Evolutionary conservation across 2,113 vertebrate species (phyloP).

Genomic region (Lophochroa leadbeateri): DNA sequence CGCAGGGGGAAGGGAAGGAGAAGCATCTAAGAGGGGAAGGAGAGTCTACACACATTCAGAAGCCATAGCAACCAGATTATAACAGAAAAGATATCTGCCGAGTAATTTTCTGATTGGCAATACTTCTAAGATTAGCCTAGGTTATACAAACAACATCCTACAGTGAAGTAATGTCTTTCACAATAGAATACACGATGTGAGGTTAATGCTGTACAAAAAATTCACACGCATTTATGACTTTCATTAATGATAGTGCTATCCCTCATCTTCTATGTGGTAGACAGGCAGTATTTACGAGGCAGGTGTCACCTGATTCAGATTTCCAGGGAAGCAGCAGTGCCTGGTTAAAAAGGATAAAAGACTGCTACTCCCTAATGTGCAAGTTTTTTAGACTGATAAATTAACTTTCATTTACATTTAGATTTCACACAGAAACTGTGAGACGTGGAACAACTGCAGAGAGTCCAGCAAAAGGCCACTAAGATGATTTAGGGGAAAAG

Average conservation of each 20-base stretch:
- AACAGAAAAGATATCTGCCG: not conserved
- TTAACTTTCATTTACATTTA: not conserved
- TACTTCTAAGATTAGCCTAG: not conserved
- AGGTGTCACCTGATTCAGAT: not conserved
- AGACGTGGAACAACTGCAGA: not conserved
- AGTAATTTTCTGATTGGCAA: not conserved
- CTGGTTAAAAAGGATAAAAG: not conserved
- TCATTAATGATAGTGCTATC: not conserved
- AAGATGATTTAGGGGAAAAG: not conserved
- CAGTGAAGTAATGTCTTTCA: not conserved
- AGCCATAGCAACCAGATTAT: not conserved
- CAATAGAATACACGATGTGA: not conserved
- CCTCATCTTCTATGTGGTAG: not conserved
- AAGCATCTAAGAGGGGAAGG: not conserved
- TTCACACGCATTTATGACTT: not conserved
- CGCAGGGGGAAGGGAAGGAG: fast-evolving
- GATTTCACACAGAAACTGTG: not conserved
- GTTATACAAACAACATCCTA: not conserved
- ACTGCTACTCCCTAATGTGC: not conserved
- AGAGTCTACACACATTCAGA: not conserved
- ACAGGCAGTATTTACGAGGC: not conserved
- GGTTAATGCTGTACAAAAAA: not conserved
- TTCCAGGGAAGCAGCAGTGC: not conserved
- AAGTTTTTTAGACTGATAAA: not conserved
- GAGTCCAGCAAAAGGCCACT: not conserved